These are phyloP conservation scores for Cryptocheilus praepositus DNA, from an alignment of 2,888 invertebrate genomes.

Conservation along the genomic window DNA sequence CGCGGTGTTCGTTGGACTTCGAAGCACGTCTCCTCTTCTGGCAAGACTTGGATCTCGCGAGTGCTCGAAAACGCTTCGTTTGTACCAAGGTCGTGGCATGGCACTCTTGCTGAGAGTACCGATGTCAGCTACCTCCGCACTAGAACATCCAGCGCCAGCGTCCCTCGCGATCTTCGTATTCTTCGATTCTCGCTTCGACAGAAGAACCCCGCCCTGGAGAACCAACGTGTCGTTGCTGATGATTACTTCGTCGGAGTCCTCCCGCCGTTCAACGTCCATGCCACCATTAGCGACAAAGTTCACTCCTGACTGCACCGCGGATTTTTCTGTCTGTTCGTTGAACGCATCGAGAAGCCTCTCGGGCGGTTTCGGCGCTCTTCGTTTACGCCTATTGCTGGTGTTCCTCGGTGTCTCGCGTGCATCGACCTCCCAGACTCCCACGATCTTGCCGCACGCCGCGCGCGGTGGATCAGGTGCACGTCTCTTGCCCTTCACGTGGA, in stretches of 20 bases:
- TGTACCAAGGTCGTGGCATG: constrained; percentile 82
- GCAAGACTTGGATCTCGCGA: constrained; percentile 57
- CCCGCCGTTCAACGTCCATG: constrained; percentile 45
- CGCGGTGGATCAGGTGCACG: constrained; percentile 86
- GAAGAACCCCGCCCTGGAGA: constrained; percentile 65
- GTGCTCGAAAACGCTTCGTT: constrained; percentile 76
- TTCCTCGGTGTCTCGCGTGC: constrained; percentile 39
- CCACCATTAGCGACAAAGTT: constrained; percentile 37
- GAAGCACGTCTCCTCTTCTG: constrained; percentile 57
- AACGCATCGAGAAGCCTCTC: constrained; percentile 29
- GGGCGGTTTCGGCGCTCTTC: constrained; percentile 79
- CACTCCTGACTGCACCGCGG: constrained; percentile 7
- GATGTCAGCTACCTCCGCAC: constrained; percentile 29
- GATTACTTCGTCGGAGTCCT: constrained; percentile 34
- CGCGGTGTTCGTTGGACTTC: constrained; percentile 42
- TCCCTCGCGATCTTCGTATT: neutral
- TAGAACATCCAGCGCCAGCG: neutral
- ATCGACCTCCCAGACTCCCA: constrained; percentile 31
- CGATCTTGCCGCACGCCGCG: constrained; percentile 32
- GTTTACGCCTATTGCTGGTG: constrained; percentile 67
- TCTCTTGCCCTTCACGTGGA: constrained; percentile 86
- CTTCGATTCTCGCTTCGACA: constrained; percentile 57
- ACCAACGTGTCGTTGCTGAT: constrained; percentile 71
- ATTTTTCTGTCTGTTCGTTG: neutral
- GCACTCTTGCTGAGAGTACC: constrained; percentile 48